phyloP scores from a whole-genome alignment of 2,113 vertebrate genomes.

The Paramisgurnus dabryanus region DNA sequence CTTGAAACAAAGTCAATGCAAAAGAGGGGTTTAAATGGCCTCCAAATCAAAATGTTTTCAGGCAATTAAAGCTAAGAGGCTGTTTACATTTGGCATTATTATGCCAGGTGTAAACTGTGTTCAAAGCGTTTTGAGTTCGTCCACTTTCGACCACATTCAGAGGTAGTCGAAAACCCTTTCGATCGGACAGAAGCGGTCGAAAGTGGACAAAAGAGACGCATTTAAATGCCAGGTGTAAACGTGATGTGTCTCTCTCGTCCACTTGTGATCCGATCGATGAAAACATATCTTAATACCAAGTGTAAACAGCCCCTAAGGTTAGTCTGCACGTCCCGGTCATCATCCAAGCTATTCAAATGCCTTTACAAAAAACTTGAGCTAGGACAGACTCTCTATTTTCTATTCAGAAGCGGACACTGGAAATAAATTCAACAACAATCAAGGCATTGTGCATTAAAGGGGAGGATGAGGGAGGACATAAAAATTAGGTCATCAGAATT shows the following conservation, averaged over 20 bases:
- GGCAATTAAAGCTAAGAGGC: neutral
- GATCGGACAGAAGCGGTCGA: no score
- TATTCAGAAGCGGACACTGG: slow-evolving; percentile 21
- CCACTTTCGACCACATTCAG: no score
- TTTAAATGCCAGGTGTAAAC: no score
- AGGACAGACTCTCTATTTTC: neutral
- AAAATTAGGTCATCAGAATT: neutral
- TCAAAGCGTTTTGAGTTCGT: no score
- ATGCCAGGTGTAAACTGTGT: no score
- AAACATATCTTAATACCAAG: no score
- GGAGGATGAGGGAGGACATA: slow-evolving; percentile 1
- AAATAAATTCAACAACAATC: slow-evolving; percentile 20
- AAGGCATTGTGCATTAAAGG: neutral
- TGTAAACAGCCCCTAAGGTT: neutral
- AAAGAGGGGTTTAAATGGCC: neutral
- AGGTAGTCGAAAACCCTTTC: no score
- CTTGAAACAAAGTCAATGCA: neutral
- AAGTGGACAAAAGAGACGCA: no score
- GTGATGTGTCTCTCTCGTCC: no score
- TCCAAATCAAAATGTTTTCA: neutral
- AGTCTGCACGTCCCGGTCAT: neutral
- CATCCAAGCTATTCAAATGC: slow-evolving; percentile 16
- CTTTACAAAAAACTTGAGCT: neutral
- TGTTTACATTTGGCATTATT: no score
- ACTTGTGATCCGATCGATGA: no score